Base-by-base conservation (phyloP, 2,113 vertebrate species). In the Athene noctua region DNA sequence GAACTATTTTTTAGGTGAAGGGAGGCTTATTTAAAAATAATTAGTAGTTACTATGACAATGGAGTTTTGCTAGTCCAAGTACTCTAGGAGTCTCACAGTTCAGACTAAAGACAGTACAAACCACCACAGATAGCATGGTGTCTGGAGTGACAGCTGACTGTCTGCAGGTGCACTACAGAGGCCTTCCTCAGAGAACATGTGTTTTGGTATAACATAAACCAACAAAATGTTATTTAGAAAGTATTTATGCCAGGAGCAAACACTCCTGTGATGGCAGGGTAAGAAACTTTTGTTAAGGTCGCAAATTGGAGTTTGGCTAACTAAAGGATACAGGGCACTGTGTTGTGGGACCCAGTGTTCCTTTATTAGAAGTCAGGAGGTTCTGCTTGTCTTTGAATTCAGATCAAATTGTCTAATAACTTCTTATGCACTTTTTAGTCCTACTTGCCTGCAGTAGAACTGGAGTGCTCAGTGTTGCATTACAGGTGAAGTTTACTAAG, bases 121-220 rank as follows among this genome's bases (percentile, higher is more conserved):
- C 17, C 66, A 9, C 38, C 10, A 5, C 9, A 3, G 1, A 5
- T 11, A 3, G 1, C 14, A 6, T 32, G 18, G 10, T 72, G 40
- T 57, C 40, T 49, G 30, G 13, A 61, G 7, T 13, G 20, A 22
- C 23, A 65, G 32, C 15, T 4, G 2, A 36, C 29, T 51, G 25
- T 27, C 32, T 80, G 32, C 29, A 88, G 30, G 19, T 44, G 34
- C 13, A 12, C 18, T 44, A 26, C 30, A 77, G 49, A 42, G 21
- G 19, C 36, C 4, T 58, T 66, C 34, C 36, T 61, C 27, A 38
- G 32, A 57, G 27, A 36, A 22, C 21, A 23, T 0, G 0, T 47
- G 20, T 61, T 90, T 61, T 72, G 16, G 16, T 29, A 42, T n/a
- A 71, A 81, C 7, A 46, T 2, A 5, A 73, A 90, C 23, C 10